Evolutionary conservation across 2,888 invertebrate genomes (phyloP), one percentile per base, ranked within the genome.

Genomic region (Lottia gigantea): DNA sequence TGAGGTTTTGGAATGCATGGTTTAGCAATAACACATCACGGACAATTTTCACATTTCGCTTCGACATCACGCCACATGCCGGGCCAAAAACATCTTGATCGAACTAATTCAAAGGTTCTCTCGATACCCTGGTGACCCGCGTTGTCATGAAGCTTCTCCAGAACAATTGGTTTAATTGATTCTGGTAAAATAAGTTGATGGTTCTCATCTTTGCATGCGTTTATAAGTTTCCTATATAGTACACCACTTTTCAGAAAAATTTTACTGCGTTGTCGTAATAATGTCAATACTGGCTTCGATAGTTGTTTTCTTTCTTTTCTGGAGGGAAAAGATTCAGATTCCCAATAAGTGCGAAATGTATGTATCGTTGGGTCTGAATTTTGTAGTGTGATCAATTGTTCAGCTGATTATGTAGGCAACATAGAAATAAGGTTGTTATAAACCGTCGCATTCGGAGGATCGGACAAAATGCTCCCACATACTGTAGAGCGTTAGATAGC

Each of bases 61-160:
- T 71, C 61, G 11, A 80, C 65, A 61, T 80, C 76, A 8, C 25
- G 67, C 16, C 62, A 45, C 73, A 77, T 74, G 15, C 72, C 70
- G n/a, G 73, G 71, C 81, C 79, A 80, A 66, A 70, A 80, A 63
- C 70, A 76, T 67, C 81, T 71, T n/a, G 26, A n/a, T 26, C 66
- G 26, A 3, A 76, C 46, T 6, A 78, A 40, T 1, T 23, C 46
- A 15, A 71, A 64, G 15, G 76, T 78, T 40, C 73, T 62, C 45
- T 77, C 78, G 8, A 65, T 14, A 6, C 76, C 70, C 26, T 72
- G 75, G 45, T 79, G 76, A 40, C 77, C 76, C 11, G 46, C 49
- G 16, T 72, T 25, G 55, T 79, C 72, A 47, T 76, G 75, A 12
- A 68, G 14, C 1, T 62, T 31, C 6, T 31, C 31, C 6, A 31